Conservation (phyloP, 2,113 vertebrate genomes). For the Emydura subglobosa region DNA sequence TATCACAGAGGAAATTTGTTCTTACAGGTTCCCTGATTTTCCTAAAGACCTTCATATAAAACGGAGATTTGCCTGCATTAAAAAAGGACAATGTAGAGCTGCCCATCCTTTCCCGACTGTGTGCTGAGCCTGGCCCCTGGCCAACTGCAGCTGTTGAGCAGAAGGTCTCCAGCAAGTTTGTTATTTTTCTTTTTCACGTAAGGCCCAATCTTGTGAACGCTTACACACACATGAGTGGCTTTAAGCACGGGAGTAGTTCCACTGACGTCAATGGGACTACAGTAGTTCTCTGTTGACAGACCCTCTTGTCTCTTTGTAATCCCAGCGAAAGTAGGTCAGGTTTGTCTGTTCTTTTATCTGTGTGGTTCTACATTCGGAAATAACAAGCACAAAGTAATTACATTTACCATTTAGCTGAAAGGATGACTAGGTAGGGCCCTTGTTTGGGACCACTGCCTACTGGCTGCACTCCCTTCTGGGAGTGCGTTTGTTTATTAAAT, state of each 20-base stretch:
- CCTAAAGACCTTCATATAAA: background rate
- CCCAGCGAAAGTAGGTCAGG: background rate
- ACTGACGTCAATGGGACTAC: background rate
- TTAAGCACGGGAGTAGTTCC: background rate
- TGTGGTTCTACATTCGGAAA: background rate
- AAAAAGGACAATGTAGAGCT: background rate
- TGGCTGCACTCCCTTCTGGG: background rate
- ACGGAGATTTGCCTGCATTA: background rate
- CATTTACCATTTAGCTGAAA: background rate
- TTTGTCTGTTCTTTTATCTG: background rate
- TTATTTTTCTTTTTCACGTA: background rate
- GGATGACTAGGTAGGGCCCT: background rate
- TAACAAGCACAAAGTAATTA: background rate
- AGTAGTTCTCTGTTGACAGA: background rate
- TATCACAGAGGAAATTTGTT: background rate
- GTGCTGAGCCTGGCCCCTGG: background rate
- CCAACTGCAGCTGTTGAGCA: background rate
- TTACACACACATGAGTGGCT: background rate
- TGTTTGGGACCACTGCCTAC: rapidly evolving
- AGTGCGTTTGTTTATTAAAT: rapidly evolving
- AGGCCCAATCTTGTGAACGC: background rate
- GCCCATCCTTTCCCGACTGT: background rate
- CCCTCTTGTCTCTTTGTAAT: background rate
- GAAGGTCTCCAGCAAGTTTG: background rate
- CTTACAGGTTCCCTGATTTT: background rate